phyloP scores from a whole-genome alignment of 2,888 invertebrate species.

The Drosophila cognata region DNA sequence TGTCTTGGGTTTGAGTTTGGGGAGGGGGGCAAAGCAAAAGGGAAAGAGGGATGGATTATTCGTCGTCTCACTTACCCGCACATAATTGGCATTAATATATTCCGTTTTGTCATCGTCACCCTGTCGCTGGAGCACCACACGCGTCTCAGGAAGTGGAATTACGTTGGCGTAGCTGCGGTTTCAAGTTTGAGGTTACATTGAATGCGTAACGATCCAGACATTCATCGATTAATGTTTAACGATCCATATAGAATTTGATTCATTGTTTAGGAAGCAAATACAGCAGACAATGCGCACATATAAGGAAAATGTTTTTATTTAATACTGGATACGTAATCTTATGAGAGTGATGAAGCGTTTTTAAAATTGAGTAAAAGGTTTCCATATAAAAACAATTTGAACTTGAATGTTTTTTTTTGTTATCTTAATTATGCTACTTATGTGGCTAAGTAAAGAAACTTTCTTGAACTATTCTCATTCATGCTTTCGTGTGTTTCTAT shows the following conservation, averaged over 20 bases:
- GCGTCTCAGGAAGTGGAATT: constrained; percentile 95
- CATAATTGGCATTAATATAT: constrained; percentile 97
- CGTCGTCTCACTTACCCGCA: constrained; percentile 89
- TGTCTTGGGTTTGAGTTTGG: background rate
- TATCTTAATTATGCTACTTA: background rate
- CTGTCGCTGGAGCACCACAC: constrained; percentile 90
- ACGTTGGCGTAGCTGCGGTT: constrained; percentile 92
- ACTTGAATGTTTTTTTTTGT: constrained; percentile 8
- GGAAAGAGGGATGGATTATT: background rate
- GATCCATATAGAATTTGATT: constrained; percentile 22
- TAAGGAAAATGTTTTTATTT: constrained; percentile 21
- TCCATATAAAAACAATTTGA: constrained; percentile 20
- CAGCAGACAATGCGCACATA: constrained; percentile 5
- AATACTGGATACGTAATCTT: constrained; percentile 22
- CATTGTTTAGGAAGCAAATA: constrained; percentile 33
- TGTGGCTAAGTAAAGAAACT: background rate
- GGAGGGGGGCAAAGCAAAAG: background rate
- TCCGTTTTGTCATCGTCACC: constrained; percentile 92
- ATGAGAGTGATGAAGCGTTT: background rate
- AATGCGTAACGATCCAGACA: constrained; percentile 7
- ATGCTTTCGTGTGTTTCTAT: background rate
- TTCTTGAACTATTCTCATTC: background rate
- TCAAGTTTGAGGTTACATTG: constrained; percentile 46
- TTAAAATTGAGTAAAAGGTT: constrained; percentile 5
- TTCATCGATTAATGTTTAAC: constrained; percentile 1